A percentile compares a stretch with the other conserved stretches of the same genome.
phyloP scores from a whole-genome alignment of 2,888 invertebrate species.

The Drosophila incognita region DNA sequence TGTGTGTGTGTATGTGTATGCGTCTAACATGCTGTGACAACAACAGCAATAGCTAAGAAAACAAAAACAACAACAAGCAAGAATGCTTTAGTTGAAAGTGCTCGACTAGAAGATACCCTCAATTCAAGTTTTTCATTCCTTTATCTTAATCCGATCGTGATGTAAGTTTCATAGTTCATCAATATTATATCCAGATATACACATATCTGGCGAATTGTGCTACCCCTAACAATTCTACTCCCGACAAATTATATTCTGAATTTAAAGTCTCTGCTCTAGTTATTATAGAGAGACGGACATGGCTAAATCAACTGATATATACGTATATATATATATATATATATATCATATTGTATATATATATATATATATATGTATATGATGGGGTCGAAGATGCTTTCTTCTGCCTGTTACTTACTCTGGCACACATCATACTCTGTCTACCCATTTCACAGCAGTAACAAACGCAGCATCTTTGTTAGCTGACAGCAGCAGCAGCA shows the following conservation, averaged over 20 bases:
- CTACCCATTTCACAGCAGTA: background rate
- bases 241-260: background rate
- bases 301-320: background rate
- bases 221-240: background rate
- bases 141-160: no score
- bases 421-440: background rate
- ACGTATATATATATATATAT: no score
- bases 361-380: background rate
- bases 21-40: constrained; percentile 41
- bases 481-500: constrained; percentile 36
- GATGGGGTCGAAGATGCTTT: background rate
- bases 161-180: background rate
- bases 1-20: constrained; percentile 5
- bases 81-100: background rate
- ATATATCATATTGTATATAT: background rate
- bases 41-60: constrained; percentile 33
- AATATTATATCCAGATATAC: background rate
- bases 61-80: constrained; percentile 14
- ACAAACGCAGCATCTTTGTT: constrained; percentile 37
- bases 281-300: background rate
- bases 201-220: background rate
- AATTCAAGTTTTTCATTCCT: background rate
- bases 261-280: background rate
- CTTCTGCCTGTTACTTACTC: background rate
- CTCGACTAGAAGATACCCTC: background rate